Conservation (phyloP, 2,113 vertebrate species). For the Ahaetulla prasina region DNA sequence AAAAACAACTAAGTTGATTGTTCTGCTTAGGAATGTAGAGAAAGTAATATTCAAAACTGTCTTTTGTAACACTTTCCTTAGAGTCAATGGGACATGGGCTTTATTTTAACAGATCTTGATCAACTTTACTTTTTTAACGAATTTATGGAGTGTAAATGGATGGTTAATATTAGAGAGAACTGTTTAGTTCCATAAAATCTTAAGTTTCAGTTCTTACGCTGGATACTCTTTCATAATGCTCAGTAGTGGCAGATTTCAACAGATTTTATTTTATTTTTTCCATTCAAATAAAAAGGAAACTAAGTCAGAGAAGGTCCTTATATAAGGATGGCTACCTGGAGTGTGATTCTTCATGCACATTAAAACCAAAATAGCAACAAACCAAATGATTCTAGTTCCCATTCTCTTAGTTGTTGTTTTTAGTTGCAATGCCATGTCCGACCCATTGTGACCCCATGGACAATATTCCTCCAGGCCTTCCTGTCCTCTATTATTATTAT, state of each 20-base stretch:
- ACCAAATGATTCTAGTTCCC: background rate
- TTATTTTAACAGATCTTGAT: background rate
- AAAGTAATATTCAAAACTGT: conserved; percentile 41
- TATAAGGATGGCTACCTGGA: background rate
- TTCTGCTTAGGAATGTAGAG: conserved; percentile 38
- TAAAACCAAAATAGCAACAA: too few relatives aligned
- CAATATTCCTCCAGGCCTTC: too few relatives aligned
- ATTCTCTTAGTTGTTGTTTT: background rate
- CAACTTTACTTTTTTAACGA: background rate
- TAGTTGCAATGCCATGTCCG: too few relatives aligned
- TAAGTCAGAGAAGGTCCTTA: background rate
- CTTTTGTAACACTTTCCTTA: conserved; percentile 17
- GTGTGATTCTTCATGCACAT: background rate
- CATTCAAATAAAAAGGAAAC: background rate
- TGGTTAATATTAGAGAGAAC: background rate
- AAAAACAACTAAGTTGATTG: conserved; percentile 46
- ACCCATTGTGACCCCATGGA: too few relatives aligned
- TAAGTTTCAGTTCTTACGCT: background rate
- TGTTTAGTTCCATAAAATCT: background rate
- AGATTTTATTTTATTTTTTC: background rate
- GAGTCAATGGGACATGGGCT: background rate
- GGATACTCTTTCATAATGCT: background rate
- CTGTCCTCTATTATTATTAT: too few relatives aligned
- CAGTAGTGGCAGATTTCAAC: background rate
- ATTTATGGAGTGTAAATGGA: background rate